Percentiles rank a stretch among this genome's conserved stretches.
phyloP scores from a whole-genome alignment of 2,888 invertebrate species.

The Drosophila emarginata region DNA sequence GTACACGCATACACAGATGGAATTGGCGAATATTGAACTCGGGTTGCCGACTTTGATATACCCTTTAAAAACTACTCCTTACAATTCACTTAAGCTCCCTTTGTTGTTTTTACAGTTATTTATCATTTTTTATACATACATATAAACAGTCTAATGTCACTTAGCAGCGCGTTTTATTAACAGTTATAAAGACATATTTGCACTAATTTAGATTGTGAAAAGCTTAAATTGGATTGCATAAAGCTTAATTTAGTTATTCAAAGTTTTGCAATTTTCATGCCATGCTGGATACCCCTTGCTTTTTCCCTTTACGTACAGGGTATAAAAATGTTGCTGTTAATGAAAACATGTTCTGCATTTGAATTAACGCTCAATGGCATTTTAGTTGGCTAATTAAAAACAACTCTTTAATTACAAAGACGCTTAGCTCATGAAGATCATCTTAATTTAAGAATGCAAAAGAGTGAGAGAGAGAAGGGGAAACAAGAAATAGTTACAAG shows the following conservation, averaged over 20 bases:
- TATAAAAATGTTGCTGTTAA: conserved; percentile 40
- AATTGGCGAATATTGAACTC: neutral
- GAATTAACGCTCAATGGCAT: conserved; percentile 68
- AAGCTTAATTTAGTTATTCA: too few relatives aligned
- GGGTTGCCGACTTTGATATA: neutral
- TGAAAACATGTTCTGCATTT: conserved; percentile 66
- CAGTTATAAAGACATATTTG: too few relatives aligned
- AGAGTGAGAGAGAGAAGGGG: conserved; percentile 15
- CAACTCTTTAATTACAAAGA: conserved; percentile 35
- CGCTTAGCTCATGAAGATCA: conserved; percentile 34
- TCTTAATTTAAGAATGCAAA: conserved; percentile 9
- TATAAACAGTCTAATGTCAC: too few relatives aligned
- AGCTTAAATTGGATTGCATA: too few relatives aligned
- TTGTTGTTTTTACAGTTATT: too few relatives aligned
- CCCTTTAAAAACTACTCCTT: neutral
- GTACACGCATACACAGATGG: neutral
- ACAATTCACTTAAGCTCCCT: too few relatives aligned
- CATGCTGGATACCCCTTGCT: too few relatives aligned
- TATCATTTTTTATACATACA: too few relatives aligned
- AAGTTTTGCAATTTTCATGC: too few relatives aligned
- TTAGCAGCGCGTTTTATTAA: too few relatives aligned
- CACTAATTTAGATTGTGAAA: too few relatives aligned
- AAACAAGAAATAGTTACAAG: conserved; percentile 6
- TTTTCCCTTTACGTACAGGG: conserved; percentile 28
- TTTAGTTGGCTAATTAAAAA: conserved; percentile 64